Evolutionary conservation across 2,113 vertebrate species (phyloP).

Genomic region (Danio rerio): DNA sequence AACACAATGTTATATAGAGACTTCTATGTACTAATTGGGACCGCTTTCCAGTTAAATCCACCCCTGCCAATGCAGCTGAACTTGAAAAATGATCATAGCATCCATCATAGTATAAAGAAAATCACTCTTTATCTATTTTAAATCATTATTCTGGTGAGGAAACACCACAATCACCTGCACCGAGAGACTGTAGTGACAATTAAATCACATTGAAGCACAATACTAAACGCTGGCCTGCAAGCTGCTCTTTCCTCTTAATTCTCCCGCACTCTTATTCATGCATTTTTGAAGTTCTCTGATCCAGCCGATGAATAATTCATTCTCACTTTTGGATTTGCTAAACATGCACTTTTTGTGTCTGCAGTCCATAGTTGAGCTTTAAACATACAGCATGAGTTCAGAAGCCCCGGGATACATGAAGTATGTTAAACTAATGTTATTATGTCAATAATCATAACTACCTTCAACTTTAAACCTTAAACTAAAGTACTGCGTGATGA

Average conservation of each 20-base stretch:
- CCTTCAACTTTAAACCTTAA: neutral
- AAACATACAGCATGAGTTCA: neutral
- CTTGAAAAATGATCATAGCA: no score
- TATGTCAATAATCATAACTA: neutral
- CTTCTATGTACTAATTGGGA: no score
- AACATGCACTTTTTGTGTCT: constrained; percentile 66
- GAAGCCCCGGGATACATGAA: neutral
- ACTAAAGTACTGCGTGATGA: neutral
- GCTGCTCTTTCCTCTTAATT: constrained; percentile 5
- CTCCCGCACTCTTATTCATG: constrained; percentile 31
- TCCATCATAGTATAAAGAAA: no score
- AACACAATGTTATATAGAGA: no score
- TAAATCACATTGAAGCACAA: neutral
- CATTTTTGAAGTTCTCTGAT: constrained; percentile 62
- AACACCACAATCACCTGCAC: no score
- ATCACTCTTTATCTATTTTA: no score
- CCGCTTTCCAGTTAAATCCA: no score
- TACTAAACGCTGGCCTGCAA: neutral
- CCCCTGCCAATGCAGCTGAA: no score
- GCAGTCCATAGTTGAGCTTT: constrained; percentile 39
- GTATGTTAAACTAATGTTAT: neutral
- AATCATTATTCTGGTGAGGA: no score
- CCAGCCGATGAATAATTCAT: constrained; percentile 70
- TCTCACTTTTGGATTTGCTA: constrained; percentile 64
- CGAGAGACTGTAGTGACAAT: neutral